These are phyloP conservation scores for Pseudorectes ferrugineus DNA, from an alignment of 2,113 vertebrate species.

Conservation along the genomic window DNA sequence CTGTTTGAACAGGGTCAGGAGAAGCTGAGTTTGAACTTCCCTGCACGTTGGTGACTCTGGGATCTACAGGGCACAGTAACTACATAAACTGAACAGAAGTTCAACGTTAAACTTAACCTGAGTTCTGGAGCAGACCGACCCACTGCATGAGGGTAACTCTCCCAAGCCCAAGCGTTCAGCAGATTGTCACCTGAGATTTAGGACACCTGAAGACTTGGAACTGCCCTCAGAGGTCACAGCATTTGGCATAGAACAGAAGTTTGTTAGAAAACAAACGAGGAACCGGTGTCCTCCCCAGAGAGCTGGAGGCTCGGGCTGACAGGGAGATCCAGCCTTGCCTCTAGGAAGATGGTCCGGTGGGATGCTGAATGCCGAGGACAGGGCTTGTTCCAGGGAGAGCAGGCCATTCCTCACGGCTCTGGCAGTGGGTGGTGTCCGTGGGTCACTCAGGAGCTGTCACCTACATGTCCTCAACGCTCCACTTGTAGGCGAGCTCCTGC, in stretches of 20 bases:
- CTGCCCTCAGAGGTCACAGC: not conserved
- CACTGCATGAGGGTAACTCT: fast-evolving
- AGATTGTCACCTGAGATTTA: conserved; percentile 8
- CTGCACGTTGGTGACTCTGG: fast-evolving
- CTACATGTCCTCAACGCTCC: conserved; percentile 98
- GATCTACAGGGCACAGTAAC: not conserved
- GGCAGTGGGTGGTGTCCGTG: not conserved
- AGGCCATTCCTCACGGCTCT: not conserved
- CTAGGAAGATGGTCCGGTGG: fast-evolving
- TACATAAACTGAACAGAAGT: not conserved
- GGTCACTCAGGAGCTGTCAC: not conserved
- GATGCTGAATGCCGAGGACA: fast-evolving
- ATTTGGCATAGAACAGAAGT: not conserved
- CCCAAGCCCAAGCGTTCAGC: fast-evolving
- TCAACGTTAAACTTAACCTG: not conserved
- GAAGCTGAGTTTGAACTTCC: not conserved
- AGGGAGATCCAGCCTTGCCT: not conserved
- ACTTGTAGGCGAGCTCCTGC: conserved; percentile 92
- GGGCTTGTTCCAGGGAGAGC: not conserved
- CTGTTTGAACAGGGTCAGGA: not conserved
- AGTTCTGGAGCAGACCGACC: not conserved
- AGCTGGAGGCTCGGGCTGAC: not conserved
- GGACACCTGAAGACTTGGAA: not conserved
- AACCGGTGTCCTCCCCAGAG: not conserved
- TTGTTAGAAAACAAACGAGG: not conserved